Evolutionary conservation across 2,113 vertebrate species (phyloP), one percentile per base, ranked within the genome.

Genomic region (Nothocercus nigrocapillus): DNA sequence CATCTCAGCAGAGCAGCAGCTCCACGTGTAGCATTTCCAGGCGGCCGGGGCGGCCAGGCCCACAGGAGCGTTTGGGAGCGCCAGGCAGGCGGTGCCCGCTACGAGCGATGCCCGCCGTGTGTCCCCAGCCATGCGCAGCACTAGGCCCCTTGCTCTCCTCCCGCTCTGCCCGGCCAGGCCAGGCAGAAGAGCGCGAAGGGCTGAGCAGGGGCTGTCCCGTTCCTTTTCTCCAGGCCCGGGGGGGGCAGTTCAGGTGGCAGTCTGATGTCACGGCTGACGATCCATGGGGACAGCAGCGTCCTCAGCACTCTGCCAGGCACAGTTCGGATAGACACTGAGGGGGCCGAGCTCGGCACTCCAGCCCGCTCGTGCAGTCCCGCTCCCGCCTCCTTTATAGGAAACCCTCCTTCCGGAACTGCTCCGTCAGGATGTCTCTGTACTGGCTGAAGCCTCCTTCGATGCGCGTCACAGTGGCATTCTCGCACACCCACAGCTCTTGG

Each of bases 371-470:
- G 0, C 95, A 83, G 89, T 86, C 85, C 64, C 5, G 83, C 69
- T 90, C 95, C 78, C 13, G 54, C 30, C 90, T 78, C 75, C 53
- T 90, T 99, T 98, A 99, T 98, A 99, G 98, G 96, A 98, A 99
- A 42, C 99, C 99, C 90, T 99, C 99, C 80, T 98, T 99, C 83
- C 88, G 98, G 97, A 99, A 99, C 98, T 99, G 99, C 97, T 99
- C 99, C 82, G 99, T 98, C 93, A 99, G 98, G 97, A 99, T 98
- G 96, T 99, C 98, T 17, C 99, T 98, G 97, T 99, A 99, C 96
- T 99, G 99, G 74, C 99, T 99, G 9, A 99, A 99, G 68, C 99
- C 99, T 1, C 99, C 99, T 17, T 99, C 99, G 4, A 99, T 97
- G 25, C 99, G 98, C 7, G 96, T 97, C 22, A 99, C 98, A 0